Evolutionary conservation across 2,113 vertebrate species (phyloP), one percentile per base, ranked within the genome.

Genomic region (Indri indri): DNA sequence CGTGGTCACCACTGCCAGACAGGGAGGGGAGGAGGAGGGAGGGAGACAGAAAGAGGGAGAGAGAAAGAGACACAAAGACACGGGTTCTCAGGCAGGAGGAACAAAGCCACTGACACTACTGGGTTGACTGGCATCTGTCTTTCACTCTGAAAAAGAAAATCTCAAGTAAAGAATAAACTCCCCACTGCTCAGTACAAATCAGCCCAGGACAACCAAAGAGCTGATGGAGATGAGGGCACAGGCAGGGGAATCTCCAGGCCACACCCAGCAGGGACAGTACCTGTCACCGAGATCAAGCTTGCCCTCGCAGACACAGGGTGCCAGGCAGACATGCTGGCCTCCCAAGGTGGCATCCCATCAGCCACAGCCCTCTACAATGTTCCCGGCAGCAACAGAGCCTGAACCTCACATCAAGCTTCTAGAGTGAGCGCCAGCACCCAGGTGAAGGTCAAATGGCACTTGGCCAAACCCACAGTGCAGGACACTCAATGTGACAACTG

Each of bases 251-350:
- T 30, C 34, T 86, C 42, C 16, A 59, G 52, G 40, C 13, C 8
- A 27, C 4, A 0, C 50, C 63, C 18, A 22, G 13, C 37, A 45
- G 20, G 16, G 50, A 37, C 0, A 4, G 54, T 32, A 37, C 52
- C 52, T 34, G 66, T n/a, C 27, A 54, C 27, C 0, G 18, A 5
- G 34, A 42, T 8, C n/a, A 54, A 47, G 54, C 34, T 6, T 7
- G 63, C 61, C 45, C n/a, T 32, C 1, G 0, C 0, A 14, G 61
- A 50, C 17, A 34, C 18, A 8, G 18, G n/a, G 18, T 0, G 12
- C 34, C 73, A 50, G 34, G 74, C 10, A 13, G 4, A 61, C 11
- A 1, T 27, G 45, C 74, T 54, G 27, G 27, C 18, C 45, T 52
- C 59, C 42, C 10, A 30, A 37, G 42, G 42, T 32, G 57, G 14